A percentile compares a stretch with the other conserved stretches of the same genome.
Conservation (phyloP, 2,113 vertebrate species). For the Aramus guarauna region DNA sequence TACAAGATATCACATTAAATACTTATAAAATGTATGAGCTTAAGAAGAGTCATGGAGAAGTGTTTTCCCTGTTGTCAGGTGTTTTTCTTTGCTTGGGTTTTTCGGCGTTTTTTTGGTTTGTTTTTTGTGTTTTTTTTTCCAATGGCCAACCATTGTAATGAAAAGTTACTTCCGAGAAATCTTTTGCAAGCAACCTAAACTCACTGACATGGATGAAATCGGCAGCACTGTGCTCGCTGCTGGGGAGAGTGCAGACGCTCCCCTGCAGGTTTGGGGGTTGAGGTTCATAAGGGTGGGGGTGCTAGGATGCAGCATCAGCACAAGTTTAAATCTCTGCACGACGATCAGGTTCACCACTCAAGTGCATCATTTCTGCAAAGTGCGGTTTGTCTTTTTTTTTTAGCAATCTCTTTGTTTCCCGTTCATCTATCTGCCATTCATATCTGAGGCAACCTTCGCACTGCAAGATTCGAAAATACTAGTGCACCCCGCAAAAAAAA, state of each 20-base stretch:
- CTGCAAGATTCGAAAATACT: background rate
- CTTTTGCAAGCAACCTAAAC: background rate
- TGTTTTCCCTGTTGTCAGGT: background rate
- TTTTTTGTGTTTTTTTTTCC: background rate
- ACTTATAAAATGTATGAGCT: background rate
- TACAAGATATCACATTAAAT: background rate
- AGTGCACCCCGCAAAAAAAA: background rate
- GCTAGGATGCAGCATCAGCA: background rate
- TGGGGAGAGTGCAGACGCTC: background rate
- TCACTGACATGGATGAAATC: background rate
- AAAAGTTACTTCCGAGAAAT: background rate
- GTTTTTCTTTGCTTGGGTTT: background rate
- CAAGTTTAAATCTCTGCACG: background rate
- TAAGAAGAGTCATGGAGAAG: background rate
- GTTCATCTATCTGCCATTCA: background rate
- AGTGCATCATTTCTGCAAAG: background rate
- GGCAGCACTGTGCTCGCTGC: background rate
- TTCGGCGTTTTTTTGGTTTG: background rate
- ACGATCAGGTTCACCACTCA: background rate
- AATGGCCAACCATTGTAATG: background rate
- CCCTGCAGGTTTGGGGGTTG: background rate
- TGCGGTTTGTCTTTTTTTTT: background rate
- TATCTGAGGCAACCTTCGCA: background rate
- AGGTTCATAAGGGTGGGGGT: background rate
- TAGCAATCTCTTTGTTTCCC: background rate